These are phyloP conservation scores for Oligia fasciuncula DNA, from an alignment of 2,888 invertebrate species.

Conservation along the genomic window DNA sequence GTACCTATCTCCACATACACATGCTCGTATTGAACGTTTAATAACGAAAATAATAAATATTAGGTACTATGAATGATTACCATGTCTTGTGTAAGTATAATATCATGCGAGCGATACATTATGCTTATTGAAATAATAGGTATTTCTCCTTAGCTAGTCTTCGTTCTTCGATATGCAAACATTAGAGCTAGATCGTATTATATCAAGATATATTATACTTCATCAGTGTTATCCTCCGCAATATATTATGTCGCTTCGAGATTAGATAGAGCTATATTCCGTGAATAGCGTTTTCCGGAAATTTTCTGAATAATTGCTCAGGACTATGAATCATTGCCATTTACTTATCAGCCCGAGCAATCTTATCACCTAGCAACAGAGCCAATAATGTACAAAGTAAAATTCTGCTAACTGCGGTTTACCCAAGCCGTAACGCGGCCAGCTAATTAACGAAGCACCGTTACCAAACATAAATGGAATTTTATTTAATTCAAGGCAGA, in stretches of 20 bases:
- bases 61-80: conserved; percentile 5
- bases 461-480: conserved; percentile 46
- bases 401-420: conserved; percentile 10
- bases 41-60: conserved; percentile 23
- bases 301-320: conserved; percentile 11
- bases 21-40: background rate
- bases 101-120: conserved; percentile 25
- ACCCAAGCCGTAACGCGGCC: conserved; percentile 39
- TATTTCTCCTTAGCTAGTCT: conserved; percentile 16
- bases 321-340: conserved; percentile 44
- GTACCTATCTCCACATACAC: background rate
- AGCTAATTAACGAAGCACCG: conserved; percentile 47
- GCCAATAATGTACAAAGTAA: conserved; percentile 29
- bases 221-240: background rate
- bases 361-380: conserved; percentile 67
- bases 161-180: background rate
- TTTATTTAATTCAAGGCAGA: conserved; percentile 57
- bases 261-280: conserved; percentile 27
- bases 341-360: conserved; percentile 49
- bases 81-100: conserved; percentile 8
- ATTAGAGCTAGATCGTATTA: background rate
- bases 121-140: conserved; percentile 18
- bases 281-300: conserved; percentile 19
- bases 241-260: background rate
- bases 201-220: background rate